phyloP scores from a whole-genome alignment of 2,888 invertebrate species.

The Lycophotia porphyrea region DNA sequence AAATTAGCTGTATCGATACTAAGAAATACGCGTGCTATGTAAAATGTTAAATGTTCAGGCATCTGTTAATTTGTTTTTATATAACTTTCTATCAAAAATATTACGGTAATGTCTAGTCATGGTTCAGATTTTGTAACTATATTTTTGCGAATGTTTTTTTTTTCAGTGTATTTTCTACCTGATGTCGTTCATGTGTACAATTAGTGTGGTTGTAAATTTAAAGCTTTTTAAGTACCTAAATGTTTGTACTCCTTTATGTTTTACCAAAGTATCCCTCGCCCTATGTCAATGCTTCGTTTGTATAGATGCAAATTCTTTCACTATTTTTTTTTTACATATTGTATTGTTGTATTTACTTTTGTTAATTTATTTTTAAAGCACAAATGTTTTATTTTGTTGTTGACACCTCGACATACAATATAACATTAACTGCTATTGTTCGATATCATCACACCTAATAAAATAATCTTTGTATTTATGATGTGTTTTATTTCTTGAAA shows the following conservation, averaged over 20 bases:
- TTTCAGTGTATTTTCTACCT: slow-evolving; percentile 63
- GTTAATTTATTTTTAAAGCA: slow-evolving; percentile 89
- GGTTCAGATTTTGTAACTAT: slow-evolving; percentile 74
- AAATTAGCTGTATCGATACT: slow-evolving; percentile 73
- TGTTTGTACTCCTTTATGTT: slow-evolving; percentile 59
- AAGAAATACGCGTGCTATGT: slow-evolving; percentile 72
- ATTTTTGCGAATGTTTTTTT: slow-evolving; percentile 72
- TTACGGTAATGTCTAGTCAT: slow-evolving; percentile 81
- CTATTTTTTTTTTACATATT: slow-evolving; percentile 79
- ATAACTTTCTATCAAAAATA: slow-evolving; percentile 63
- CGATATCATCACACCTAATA: slow-evolving; percentile 89
- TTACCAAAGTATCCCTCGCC: slow-evolving; percentile 82
- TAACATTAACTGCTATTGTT: slow-evolving; percentile 88
- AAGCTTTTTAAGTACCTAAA: slow-evolving; percentile 48
- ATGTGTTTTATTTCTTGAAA: slow-evolving; percentile 73
- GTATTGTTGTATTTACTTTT: slow-evolving; percentile 88
- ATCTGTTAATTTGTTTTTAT: slow-evolving; percentile 60
- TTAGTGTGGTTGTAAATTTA: slow-evolving; percentile 50
- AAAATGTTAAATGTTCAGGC: slow-evolving; percentile 64
- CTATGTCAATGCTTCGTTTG: slow-evolving; percentile 84
- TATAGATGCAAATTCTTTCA: slow-evolving; percentile 75
- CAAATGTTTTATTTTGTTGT: slow-evolving; percentile 89
- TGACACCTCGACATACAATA: slow-evolving; percentile 86
- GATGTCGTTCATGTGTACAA: slow-evolving; percentile 64
- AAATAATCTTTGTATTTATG: slow-evolving; percentile 87